Evolutionary conservation across 1,140 invertebrate species (phyloP).

Genomic region (Pogonus chalceus): DNA sequence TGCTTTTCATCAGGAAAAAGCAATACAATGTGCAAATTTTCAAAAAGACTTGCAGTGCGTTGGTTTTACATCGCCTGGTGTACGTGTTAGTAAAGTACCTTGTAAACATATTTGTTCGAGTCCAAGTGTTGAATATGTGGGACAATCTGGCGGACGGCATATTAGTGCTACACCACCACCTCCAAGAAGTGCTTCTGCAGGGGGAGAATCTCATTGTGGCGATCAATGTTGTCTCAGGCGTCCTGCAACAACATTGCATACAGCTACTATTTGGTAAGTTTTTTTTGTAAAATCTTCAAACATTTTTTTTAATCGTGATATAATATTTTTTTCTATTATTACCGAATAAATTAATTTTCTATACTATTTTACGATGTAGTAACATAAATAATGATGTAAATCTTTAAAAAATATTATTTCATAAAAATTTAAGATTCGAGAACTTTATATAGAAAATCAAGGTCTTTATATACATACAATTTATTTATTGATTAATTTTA

Average conservation of each 20-base stretch:
- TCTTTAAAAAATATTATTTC: no score
- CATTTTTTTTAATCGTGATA: background rate
- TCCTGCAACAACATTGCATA: conserved; percentile 41
- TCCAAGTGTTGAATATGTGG: conserved; percentile 45
- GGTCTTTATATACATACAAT: no score
- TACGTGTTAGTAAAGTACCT: conserved; percentile 37
- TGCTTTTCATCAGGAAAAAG: conserved; percentile 25
- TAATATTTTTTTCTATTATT: no score
- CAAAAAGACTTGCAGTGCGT: conserved; percentile 29
- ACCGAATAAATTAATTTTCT: no score
- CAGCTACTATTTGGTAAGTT: conserved; percentile 53
- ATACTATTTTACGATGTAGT: no score
- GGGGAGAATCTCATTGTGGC: conserved; percentile 29
- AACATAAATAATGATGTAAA: no score
- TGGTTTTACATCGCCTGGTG: conserved; percentile 38
- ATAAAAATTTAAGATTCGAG: no score
- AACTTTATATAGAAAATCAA: no score
- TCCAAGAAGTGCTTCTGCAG: conserved; percentile 31
- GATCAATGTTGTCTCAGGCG: conserved; percentile 24
- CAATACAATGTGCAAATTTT: conserved; percentile 29
- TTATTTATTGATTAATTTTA: no score
- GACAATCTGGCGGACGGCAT: conserved; percentile 42
- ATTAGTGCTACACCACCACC: conserved; percentile 50
- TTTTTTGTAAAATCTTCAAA: no score
- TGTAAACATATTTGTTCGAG: conserved; percentile 29